A percentile compares a stretch with the other conserved stretches of the same genome.
Conservation (phyloP, 2,888 invertebrate species). For the Tupiocoris notatus region DNA sequence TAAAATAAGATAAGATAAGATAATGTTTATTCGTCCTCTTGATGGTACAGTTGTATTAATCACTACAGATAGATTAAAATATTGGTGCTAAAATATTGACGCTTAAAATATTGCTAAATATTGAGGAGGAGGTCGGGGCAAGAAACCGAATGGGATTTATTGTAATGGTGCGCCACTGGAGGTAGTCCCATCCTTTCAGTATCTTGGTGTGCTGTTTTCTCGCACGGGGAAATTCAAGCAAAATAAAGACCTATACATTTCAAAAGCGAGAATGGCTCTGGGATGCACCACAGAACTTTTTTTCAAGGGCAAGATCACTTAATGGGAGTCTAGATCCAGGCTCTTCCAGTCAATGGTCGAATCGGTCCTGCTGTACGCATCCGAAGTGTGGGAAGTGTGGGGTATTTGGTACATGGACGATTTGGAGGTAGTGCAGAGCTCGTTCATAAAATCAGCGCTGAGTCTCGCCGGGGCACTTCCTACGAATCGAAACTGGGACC, state of each 20-base stretch:
- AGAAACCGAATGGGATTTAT: not conserved
- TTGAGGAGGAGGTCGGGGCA: not conserved
- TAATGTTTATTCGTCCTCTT: no score
- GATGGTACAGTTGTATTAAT: no score
- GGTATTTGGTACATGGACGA: not conserved
- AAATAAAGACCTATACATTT: not conserved
- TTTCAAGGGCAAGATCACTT: not conserved
- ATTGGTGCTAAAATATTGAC: no score
- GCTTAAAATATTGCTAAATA: no score
- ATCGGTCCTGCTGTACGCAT: not conserved
- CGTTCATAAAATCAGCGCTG: not conserved
- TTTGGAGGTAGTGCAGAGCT: not conserved
- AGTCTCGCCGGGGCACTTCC: slow-evolving; percentile 3
- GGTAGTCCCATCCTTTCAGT: not conserved
- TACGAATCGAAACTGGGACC: slow-evolving; percentile 56
- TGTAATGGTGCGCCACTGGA: not conserved
- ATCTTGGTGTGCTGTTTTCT: not conserved
- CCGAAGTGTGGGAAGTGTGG: not conserved
- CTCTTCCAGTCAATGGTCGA: not conserved
- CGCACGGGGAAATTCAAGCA: not conserved
- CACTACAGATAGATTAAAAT: no score
- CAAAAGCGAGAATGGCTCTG: not conserved
- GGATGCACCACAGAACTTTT: not conserved
- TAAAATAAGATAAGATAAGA: no score
- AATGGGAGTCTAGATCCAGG: not conserved